Evolutionary conservation across 2,888 invertebrate species (phyloP).

Genomic region (Acrobasis consociella): DNA sequence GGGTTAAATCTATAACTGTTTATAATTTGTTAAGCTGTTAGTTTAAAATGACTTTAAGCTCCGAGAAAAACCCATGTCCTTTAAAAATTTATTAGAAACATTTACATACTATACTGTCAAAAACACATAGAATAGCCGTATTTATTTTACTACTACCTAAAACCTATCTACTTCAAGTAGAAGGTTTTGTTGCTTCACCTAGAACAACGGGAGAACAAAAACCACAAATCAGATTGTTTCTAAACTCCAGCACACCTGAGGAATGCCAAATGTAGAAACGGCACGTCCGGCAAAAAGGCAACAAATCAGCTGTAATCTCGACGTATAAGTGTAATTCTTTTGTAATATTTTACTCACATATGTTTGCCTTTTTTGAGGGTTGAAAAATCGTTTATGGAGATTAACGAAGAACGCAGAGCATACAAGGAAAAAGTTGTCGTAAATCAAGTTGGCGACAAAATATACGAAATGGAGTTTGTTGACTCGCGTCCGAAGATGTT

Average conservation of each 20-base stretch:
- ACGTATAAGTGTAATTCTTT: slow-evolving; percentile 14
- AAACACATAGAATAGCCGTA: too few species aligned
- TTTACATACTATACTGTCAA: too few species aligned
- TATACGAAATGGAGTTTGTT: slow-evolving; percentile 29
- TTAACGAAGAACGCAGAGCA: slow-evolving; percentile 16
- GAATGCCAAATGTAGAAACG: not conserved
- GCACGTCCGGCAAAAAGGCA: not conserved
- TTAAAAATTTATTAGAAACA: too few species aligned
- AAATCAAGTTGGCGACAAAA: slow-evolving; percentile 31
- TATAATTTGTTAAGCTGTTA: not conserved
- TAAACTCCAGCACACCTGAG: not conserved
- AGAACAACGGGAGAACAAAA: too few species aligned
- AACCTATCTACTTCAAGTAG: too few species aligned
- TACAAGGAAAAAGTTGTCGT: slow-evolving; percentile 25
- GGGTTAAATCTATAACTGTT: too few species aligned
- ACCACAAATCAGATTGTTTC: too few species aligned
- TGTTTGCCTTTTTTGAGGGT: slow-evolving; percentile 17
- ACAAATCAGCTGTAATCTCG: slow-evolving; percentile 8
- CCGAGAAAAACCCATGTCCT: too few species aligned
- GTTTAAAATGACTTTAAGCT: too few species aligned
- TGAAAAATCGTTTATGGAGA: slow-evolving; percentile 18
- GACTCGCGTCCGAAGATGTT: slow-evolving; percentile 19
- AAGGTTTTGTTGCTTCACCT: too few species aligned
- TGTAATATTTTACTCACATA: slow-evolving; percentile 11
- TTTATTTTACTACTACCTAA: too few species aligned